Conservation (phyloP, 2,888 invertebrate genomes). For the Lingula anatina region DNA sequence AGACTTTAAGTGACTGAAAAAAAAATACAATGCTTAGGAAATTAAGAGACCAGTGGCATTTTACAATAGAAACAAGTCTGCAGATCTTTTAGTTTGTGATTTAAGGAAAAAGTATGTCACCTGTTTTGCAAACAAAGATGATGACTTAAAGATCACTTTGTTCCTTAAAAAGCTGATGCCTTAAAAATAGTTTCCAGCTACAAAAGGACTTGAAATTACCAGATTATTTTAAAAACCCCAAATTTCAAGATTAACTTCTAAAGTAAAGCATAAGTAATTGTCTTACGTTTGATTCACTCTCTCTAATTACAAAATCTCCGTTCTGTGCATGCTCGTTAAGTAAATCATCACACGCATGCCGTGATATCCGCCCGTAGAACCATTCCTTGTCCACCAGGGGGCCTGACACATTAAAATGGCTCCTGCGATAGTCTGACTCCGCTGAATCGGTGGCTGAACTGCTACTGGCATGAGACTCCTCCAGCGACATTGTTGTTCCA, state of each 20-base stretch:
- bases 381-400: conserved; percentile 62
- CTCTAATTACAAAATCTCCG: conserved; percentile 97
- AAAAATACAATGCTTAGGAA: conserved; percentile 1
- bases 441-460: neutral
- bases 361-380: conserved; percentile 95
- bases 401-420: conserved; percentile 37
- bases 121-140: no score
- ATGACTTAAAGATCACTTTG: no score
- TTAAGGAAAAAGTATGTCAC: no score
- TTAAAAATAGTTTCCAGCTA: no score
- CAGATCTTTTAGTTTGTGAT: neutral
- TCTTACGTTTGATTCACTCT: conserved; percentile 97
- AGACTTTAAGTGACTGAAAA: neutral
- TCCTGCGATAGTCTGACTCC: neutral
- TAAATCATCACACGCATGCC: conserved; percentile 92
- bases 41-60: no score
- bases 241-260: neutral
- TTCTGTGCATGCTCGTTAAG: conserved; percentile 92
- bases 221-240: neutral
- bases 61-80: neutral
- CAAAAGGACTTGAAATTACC: neutral
- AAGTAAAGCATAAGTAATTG: neutral
- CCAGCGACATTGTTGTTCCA: neutral
- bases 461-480: neutral
- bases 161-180: no score